Conservation (phyloP, 2,113 vertebrate genomes). For the Channa argus region DNA sequence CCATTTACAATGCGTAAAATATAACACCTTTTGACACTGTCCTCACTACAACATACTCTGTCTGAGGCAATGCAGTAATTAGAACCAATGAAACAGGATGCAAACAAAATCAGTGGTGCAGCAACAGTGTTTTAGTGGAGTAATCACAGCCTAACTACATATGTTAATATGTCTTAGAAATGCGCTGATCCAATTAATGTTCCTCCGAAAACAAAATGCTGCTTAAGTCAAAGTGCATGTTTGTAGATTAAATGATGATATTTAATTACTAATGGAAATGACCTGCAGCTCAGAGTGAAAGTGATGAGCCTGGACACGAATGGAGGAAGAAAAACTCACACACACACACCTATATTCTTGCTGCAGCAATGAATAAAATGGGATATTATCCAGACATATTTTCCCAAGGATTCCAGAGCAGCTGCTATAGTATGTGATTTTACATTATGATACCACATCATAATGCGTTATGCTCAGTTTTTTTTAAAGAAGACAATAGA, state of each 20-base stretch:
- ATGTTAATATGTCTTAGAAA: conserved; percentile 5
- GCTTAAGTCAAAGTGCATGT: conserved; percentile 20
- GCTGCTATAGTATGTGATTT: too few relatives aligned
- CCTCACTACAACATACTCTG: neutral
- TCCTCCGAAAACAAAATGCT: conserved; percentile 7
- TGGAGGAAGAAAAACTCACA: conserved; percentile 38
- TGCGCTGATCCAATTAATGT: conserved; percentile 36
- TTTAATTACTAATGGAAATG: conserved; percentile 27
- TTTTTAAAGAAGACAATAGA: neutral
- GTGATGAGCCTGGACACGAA: conserved; percentile 42
- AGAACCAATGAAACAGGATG: conserved; percentile 10
- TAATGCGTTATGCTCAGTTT: too few relatives aligned
- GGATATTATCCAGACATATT: too few relatives aligned
- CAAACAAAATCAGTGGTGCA: conserved; percentile 14
- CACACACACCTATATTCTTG: too few relatives aligned
- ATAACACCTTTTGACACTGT: neutral
- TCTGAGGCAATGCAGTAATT: conserved; percentile 7
- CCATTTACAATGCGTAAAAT: neutral
- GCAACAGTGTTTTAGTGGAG: conserved; percentile 1
- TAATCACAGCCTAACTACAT: conserved; percentile 17
- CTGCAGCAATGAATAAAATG: too few relatives aligned
- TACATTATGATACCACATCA: too few relatives aligned
- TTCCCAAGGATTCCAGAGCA: too few relatives aligned
- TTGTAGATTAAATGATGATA: conserved; percentile 4
- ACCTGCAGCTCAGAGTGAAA: conserved; percentile 45